Conservation (phyloP, 2,797 vertebrate genomes). For the Philypnodon macrostomus region DNA sequence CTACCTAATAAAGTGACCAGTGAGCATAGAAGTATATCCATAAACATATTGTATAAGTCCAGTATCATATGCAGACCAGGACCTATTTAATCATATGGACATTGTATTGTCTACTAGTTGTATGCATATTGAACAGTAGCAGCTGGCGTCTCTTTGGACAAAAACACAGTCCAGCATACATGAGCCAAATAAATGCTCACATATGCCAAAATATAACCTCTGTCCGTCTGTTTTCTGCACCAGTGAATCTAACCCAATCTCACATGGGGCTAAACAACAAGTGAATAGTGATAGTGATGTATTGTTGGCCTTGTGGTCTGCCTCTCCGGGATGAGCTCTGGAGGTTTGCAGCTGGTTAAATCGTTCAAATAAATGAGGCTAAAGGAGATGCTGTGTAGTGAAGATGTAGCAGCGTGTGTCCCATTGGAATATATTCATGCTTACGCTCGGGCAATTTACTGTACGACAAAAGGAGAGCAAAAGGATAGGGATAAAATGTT, state of each 20-base stretch:
- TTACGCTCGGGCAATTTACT: constrained; percentile 14
- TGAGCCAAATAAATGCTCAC: not conserved
- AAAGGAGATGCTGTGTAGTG: constrained; percentile 16
- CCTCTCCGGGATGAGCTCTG: constrained; percentile 16
- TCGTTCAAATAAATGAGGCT: constrained; percentile 24
- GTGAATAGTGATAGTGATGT: constrained; percentile 29
- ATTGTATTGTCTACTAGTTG: not conserved
- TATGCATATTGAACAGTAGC: not conserved
- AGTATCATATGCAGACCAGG: no score
- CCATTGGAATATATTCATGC: constrained; percentile 9
- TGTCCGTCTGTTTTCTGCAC: not conserved
- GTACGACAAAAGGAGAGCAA: not conserved
- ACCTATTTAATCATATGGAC: no score
- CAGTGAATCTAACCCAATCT: not conserved
- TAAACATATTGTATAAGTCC: no score
- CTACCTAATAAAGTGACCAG: no score
- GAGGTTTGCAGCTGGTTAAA: constrained; percentile 23
- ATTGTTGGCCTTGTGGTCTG: not conserved
- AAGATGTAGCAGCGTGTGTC: constrained; percentile 9
- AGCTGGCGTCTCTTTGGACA: not conserved
- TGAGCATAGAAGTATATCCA: no score
- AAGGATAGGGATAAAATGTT: no score
- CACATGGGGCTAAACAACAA: constrained; percentile 8
- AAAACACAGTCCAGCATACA: not conserved
- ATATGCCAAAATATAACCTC: not conserved